Conservation (phyloP, 2,888 invertebrate genomes). For the Drosophila antonietae region DNA sequence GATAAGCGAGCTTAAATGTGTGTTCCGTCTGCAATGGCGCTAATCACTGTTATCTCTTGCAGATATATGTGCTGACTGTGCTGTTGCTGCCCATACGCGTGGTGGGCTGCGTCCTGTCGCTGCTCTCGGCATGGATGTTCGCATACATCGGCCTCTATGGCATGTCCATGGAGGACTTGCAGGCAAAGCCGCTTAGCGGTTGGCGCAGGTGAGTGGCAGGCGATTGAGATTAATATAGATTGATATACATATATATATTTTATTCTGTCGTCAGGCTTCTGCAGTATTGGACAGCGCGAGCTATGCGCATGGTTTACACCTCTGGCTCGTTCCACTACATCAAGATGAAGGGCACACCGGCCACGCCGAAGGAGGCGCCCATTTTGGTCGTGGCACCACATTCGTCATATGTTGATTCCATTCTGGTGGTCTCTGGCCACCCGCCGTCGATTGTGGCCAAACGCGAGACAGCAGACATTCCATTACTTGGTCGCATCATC, state of each 20-base stretch:
- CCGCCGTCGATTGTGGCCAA: conserved; percentile 96
- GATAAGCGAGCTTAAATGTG: conserved; percentile 19
- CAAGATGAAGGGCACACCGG: conserved; percentile 89
- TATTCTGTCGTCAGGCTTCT: conserved; percentile 85
- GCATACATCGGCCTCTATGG: conserved; percentile 93
- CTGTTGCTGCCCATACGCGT: conserved; percentile 93
- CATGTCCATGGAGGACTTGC: conserved; percentile 91
- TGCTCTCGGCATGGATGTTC: conserved; percentile 93
- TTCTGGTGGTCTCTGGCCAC: conserved; percentile 92
- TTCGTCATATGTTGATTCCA: conserved; percentile 95
- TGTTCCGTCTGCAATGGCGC: not conserved
- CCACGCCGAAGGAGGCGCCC: conserved; percentile 89
- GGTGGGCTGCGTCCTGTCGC: conserved; percentile 89
- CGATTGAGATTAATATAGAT: too few relatives aligned
- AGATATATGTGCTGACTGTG: conserved; percentile 94
- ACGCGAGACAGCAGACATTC: conserved; percentile 92
- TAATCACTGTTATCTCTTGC: conserved; percentile 85
- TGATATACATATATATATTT: not conserved
- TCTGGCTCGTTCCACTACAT: conserved; percentile 93
- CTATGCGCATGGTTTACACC: conserved; percentile 91
- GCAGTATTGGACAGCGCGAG: conserved; percentile 88
- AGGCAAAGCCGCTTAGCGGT: conserved; percentile 91
- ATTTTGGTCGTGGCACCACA: conserved; percentile 95
- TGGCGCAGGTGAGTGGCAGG: conserved; percentile 93
- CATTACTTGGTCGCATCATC: conserved; percentile 96